Evolutionary conservation across 2,113 vertebrate species (phyloP).

Genomic region (Megaceryle maxima): DNA sequence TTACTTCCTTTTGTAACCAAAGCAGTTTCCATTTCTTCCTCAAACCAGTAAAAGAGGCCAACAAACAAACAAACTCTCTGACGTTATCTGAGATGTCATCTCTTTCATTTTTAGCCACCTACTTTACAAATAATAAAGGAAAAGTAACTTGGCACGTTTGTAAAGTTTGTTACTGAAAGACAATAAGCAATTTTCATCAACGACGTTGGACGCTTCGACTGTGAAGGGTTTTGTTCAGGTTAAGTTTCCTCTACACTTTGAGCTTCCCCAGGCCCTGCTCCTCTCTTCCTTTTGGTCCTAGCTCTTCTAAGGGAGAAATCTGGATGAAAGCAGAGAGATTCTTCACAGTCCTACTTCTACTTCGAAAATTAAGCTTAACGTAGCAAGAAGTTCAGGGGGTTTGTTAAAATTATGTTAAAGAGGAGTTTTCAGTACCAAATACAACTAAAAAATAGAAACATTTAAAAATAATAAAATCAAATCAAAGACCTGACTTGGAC

Average conservation of each 20-base stretch:
- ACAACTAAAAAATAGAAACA: background rate
- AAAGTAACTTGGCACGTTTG: background rate
- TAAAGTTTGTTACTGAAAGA: background rate
- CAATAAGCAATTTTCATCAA: background rate
- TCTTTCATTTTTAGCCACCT: background rate
- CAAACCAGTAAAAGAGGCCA: background rate
- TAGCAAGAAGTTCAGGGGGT: background rate
- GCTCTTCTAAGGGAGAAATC: background rate
- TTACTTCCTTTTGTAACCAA: background rate
- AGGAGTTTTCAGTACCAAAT: background rate
- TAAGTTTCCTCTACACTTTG: background rate
- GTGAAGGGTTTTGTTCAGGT: background rate
- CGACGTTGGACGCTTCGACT: background rate
- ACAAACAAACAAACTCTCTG: background rate
- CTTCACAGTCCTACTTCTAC: background rate
- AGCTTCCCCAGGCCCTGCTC: background rate
- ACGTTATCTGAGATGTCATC: background rate
- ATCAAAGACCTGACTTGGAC: background rate
- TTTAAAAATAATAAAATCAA: background rate
- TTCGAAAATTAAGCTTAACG: background rate
- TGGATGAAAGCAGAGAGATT: background rate
- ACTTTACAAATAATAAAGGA: background rate
- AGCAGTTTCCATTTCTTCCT: background rate
- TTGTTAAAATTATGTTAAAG: background rate
- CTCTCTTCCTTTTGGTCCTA: background rate